These are phyloP conservation scores for Plebejus argus DNA, from an alignment of 2,888 invertebrate species.

Conservation along the genomic window DNA sequence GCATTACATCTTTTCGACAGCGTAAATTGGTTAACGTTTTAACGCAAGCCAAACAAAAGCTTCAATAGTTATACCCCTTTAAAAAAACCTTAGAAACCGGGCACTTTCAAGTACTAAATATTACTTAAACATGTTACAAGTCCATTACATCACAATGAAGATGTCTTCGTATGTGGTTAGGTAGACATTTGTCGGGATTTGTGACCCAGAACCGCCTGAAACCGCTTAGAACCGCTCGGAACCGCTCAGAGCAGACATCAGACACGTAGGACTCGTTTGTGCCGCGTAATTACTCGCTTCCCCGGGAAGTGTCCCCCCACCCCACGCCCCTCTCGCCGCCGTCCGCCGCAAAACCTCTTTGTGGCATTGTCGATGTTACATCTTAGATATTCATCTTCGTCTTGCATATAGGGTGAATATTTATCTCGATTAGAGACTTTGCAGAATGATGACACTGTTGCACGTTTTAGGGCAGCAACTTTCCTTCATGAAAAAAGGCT, in stretches of 20 bases:
- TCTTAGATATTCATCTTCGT: not conserved
- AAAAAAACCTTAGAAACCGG: not conserved
- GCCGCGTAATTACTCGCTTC: slow-evolving; percentile 42
- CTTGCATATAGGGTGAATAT: not conserved
- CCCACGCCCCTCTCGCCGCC: slow-evolving; percentile 36
- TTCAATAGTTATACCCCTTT: no score
- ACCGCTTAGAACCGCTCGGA: not conserved
- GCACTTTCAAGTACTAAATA: not conserved
- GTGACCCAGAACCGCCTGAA: not conserved
- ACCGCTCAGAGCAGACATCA: slow-evolving; percentile 2
- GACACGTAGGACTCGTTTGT: slow-evolving; percentile 29
- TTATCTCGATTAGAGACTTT: not conserved
- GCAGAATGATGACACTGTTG: not conserved
- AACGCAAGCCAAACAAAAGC: no score
- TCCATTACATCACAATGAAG: not conserved
- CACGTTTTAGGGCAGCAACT: no score
- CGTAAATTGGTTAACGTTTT: no score
- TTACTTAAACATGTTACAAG: not conserved
- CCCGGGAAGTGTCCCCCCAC: slow-evolving; percentile 40
- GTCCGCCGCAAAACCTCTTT: slow-evolving; percentile 38
- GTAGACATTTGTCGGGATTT: slow-evolving; percentile 8
- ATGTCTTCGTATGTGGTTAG: not conserved
- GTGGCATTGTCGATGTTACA: slow-evolving; percentile 35
- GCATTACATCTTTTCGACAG: no score
- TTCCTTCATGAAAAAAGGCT: no score